A percentile compares a stretch with the other conserved stretches of the same genome.
phyloP scores from a whole-genome alignment of 1,140 invertebrate species.

The Drosophila erecta region DNA sequence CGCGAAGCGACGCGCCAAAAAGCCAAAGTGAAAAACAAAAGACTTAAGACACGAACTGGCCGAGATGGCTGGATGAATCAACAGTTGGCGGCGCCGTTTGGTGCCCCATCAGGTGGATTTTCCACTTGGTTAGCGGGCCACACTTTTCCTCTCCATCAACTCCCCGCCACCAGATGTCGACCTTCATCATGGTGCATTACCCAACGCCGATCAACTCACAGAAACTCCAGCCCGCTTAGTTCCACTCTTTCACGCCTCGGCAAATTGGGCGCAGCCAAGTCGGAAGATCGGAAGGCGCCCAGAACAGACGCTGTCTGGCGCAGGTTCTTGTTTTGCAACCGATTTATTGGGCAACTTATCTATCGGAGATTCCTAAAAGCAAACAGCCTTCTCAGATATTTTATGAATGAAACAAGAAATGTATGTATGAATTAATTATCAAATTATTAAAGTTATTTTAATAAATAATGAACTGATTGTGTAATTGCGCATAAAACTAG shows the following conservation, averaged over 20 bases:
- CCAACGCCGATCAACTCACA: constrained; percentile 25
- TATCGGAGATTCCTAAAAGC: neutral
- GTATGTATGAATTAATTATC: no score
- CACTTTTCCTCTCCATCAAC: constrained; percentile 2
- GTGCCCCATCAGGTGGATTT: constrained; percentile 48
- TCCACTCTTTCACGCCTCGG: constrained; percentile 67
- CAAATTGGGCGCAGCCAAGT: constrained; percentile 63
- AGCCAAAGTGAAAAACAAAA: constrained; percentile 51
- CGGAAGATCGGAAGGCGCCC: constrained; percentile 16
- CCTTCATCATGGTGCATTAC: constrained; percentile 50
- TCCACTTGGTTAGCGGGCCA: constrained; percentile 41
- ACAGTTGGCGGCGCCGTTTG: constrained; percentile 28
- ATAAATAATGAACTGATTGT: no score
- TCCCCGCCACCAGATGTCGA: constrained; percentile 22
- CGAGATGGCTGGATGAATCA: constrained; percentile 42
- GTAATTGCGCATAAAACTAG: no score
- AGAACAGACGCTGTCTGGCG: constrained; percentile 20
- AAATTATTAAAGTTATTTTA: no score
- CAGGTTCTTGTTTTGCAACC: constrained; percentile 26
- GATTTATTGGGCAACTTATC: constrained; percentile 10
- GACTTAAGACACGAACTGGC: constrained; percentile 73
- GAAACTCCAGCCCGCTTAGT: constrained; percentile 21
- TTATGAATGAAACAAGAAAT: neutral
- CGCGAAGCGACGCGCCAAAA: constrained; percentile 25
- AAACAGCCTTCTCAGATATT: neutral